phyloP scores from a whole-genome alignment of 2,888 invertebrate species.

The Oscheius sp. region DNA sequence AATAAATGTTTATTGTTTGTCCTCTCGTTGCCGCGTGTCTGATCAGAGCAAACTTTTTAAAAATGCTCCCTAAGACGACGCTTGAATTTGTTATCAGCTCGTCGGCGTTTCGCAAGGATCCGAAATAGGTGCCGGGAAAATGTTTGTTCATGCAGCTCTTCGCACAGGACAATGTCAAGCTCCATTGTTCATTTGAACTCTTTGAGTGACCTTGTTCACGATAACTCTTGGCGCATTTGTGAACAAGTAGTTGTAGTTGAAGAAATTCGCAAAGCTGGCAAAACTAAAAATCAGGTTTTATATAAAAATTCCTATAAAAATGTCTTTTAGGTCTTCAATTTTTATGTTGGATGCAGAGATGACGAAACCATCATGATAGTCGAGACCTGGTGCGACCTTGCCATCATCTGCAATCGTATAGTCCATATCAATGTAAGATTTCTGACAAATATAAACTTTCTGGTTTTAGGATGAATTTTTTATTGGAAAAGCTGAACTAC shows the following conservation, averaged over 20 bases:
- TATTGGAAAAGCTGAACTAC: background rate
- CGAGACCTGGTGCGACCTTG: constrained; percentile 7
- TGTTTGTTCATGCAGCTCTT: background rate
- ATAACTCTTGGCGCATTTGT: background rate
- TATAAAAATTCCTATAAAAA: background rate
- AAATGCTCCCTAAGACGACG: too few species aligned
- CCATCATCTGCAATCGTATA: background rate
- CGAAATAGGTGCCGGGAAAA: background rate
- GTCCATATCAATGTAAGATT: background rate
- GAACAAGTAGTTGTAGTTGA: background rate
- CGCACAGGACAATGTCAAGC: background rate
- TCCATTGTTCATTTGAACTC: background rate
- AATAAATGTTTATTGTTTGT: too few species aligned
- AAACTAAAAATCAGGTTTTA: background rate
- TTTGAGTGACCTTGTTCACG: background rate
- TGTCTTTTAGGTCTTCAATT: constrained; percentile 4
- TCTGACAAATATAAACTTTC: background rate
- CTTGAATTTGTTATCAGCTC: constrained; percentile 13
- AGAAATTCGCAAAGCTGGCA: background rate
- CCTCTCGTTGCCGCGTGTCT: too few species aligned
- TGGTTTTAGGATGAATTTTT: background rate
- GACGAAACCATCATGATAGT: background rate
- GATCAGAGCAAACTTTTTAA: too few species aligned
- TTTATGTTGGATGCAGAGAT: background rate
- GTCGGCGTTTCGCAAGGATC: constrained; percentile 2